A percentile compares a stretch with the other conserved stretches of the same genome.
phyloP scores from a whole-genome alignment of 2,888 invertebrate genomes.

The Drosophila mimetica region DNA sequence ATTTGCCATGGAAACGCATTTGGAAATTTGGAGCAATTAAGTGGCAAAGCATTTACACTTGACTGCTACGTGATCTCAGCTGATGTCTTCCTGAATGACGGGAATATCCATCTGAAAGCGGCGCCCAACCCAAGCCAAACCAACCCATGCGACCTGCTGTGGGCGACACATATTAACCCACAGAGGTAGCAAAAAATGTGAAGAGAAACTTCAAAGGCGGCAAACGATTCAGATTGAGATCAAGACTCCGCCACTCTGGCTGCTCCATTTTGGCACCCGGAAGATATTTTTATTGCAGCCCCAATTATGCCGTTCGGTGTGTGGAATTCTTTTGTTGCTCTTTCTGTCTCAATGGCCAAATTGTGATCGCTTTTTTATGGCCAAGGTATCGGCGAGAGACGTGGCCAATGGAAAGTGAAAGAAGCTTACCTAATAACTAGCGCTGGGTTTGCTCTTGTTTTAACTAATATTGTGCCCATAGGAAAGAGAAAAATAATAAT shows the following conservation, averaged over 20 bases:
- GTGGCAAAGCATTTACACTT: slow-evolving; percentile 38
- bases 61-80: slow-evolving; percentile 42
- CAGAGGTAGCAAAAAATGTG: background rate
- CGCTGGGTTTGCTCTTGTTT: background rate
- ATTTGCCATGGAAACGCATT: slow-evolving; percentile 35
- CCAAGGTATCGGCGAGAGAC: slow-evolving; percentile 13
- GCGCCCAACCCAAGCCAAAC: background rate
- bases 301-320: slow-evolving; percentile 26
- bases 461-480: background rate
- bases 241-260: slow-evolving; percentile 25
- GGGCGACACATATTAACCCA: slow-evolving; percentile 39
- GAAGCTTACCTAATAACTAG: slow-evolving; percentile 66
- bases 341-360: slow-evolving; percentile 7
- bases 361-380: slow-evolving; percentile 24
- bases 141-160: slow-evolving; percentile 27
- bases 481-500: background rate
- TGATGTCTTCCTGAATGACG: slow-evolving; percentile 42
- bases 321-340: slow-evolving; percentile 39
- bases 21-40: slow-evolving; percentile 51
- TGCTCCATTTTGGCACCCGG: slow-evolving; percentile 68
- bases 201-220: slow-evolving; percentile 40
- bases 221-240: slow-evolving; percentile 39
- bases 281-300: slow-evolving; percentile 59
- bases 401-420: slow-evolving; percentile 60
- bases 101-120: slow-evolving; percentile 28